Evolutionary conservation across 1,140 invertebrate species (phyloP), one percentile per base, ranked within the genome.

Genomic region (Dendrolimus kikuchii): DNA sequence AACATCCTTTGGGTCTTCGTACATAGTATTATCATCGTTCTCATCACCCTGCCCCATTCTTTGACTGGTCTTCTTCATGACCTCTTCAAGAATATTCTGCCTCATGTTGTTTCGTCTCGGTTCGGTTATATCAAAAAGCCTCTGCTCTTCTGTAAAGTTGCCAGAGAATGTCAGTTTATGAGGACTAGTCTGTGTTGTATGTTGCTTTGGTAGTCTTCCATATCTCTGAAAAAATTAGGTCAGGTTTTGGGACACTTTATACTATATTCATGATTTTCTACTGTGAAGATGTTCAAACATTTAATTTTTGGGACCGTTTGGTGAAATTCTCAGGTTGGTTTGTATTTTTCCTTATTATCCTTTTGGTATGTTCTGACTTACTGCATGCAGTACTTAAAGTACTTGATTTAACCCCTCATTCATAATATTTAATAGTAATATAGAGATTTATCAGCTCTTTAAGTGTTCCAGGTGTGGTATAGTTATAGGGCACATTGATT

Each of bases 1-100:
- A 45, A 81, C 61, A 75, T 85, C 81, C 54, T 59, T 73, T 7
- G 81, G 81, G 57, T 82, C 79, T 53, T 85, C 81, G 69, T 85
- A 85, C 49, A 75, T 56, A 6, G 72, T 75, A 59, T 75, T 72
- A 10, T 79, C 71, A 53, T 61, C 56, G 9, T 66, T 23, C 4
- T 63, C 63, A 23, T 49, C 62, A 0, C 64, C 47, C 10, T 74
- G 40, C 60, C 44, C 62, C 46, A 55, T 79, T 68, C 46, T 60
- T 60, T 5, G 72, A 68, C 50, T 73, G 1, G 77, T 80, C 49
- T 58, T 77, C 56, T 61, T 72, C 38, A 74, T 51, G 2, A 85
- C 79, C 38, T 69, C 55, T 9, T 78, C 65, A 39, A 80, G 50
- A 43, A 84, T 84, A 42, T 78, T 71, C 40, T 71, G 66, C 4